Conservation (phyloP, 2,113 vertebrate species). For the Syngnathus scovelli region DNA sequence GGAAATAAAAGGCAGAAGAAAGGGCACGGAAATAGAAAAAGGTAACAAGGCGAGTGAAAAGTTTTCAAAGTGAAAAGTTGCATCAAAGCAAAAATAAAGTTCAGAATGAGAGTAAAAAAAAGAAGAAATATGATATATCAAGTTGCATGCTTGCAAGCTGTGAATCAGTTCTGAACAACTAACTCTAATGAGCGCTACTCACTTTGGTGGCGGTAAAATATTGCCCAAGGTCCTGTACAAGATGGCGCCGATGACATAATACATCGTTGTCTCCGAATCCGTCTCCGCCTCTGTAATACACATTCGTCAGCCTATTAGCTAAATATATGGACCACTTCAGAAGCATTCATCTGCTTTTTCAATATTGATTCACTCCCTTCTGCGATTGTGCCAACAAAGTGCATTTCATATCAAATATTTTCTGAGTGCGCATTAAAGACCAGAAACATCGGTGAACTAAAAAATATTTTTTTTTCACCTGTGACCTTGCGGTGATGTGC, state of each 20-base stretch:
- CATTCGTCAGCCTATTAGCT: conserved; percentile 23
- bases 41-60: not conserved
- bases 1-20: conserved; percentile 25
- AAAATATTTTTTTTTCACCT: too few relatives aligned
- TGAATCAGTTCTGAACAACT: not conserved
- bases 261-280: conserved; percentile 69
- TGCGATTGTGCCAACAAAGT: not conserved
- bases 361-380: not conserved
- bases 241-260: conserved; percentile 94
- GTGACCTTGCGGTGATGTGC: too few relatives aligned
- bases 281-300: conserved; percentile 72
- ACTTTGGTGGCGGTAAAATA: conserved; percentile 89
- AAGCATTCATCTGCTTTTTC: not conserved
- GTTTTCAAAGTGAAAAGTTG: not conserved
- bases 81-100: conserved; percentile 13
- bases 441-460: not conserved
- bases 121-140: not conserved
- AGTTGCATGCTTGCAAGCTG: not conserved
- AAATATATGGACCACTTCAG: not conserved
- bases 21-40: conserved; percentile 34
- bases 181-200: conserved; percentile 48
- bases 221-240: conserved; percentile 88
- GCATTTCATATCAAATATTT: not conserved
- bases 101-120: not conserved
- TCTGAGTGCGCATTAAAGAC: not conserved